phyloP scores from a whole-genome alignment of 2,113 vertebrate species.

The Chionomys nivalis region DNA sequence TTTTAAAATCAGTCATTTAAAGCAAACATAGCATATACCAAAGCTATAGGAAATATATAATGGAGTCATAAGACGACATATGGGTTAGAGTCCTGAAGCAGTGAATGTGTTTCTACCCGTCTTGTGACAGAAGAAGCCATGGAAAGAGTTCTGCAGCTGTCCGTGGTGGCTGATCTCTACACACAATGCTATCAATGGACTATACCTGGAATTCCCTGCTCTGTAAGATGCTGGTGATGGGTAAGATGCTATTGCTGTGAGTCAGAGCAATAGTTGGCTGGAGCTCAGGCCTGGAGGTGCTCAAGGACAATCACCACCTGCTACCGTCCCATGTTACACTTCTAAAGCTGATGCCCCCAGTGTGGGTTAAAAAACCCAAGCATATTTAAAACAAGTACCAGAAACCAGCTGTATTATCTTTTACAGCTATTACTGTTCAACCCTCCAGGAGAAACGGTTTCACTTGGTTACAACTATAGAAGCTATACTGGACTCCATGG shows the following conservation, averaged over 20 bases:
- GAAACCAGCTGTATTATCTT: slow-evolving; percentile 18
- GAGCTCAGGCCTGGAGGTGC: slow-evolving; percentile 75
- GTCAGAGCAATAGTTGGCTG: slow-evolving; percentile 79
- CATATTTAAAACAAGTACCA: slow-evolving; percentile 49
- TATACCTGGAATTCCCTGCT: slow-evolving; percentile 81
- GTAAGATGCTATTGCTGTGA: slow-evolving; percentile 82
- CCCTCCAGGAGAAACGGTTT: slow-evolving; percentile 15
- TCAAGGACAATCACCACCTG: slow-evolving; percentile 46
- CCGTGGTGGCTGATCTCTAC: slow-evolving; percentile 69
- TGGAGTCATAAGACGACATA: slow-evolving; percentile 75
- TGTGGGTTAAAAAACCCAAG: not conserved
- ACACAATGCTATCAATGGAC: slow-evolving; percentile 72
- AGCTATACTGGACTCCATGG: not conserved
- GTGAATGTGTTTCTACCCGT: slow-evolving; percentile 83
- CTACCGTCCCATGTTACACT: slow-evolving; percentile 22
- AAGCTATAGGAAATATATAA: slow-evolving; percentile 75
- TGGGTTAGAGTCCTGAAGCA: slow-evolving; percentile 83
- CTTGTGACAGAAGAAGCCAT: slow-evolving; percentile 81
- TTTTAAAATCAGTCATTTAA: slow-evolving; percentile 74
- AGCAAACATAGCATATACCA: slow-evolving; percentile 68
- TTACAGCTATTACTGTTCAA: not conserved
- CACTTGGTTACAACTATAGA: not conserved
- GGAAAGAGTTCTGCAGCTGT: slow-evolving; percentile 80
- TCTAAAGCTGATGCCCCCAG: slow-evolving; percentile 77
- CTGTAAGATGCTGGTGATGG: slow-evolving; percentile 88